phyloP scores from a whole-genome alignment of 2,797 vertebrate species.

The Darevskia mixta region DNA sequence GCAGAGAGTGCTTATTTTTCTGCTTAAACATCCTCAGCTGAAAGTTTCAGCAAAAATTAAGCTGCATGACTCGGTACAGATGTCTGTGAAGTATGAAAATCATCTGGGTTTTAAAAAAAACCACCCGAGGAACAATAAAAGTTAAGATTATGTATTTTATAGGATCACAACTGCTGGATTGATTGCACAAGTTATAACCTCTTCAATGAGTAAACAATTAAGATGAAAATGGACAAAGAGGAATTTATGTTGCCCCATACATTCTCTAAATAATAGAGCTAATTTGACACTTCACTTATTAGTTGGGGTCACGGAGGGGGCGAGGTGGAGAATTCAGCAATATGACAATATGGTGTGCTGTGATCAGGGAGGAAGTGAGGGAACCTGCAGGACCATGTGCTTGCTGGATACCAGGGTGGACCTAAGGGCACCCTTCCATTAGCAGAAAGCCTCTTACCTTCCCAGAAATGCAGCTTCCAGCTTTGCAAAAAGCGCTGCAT shows the following conservation, averaged over 20 bases:
- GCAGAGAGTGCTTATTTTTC: not conserved
- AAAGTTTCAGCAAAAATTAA: conserved; percentile 26
- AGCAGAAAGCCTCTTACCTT: not conserved
- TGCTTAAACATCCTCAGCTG: not conserved
- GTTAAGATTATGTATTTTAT: conserved; percentile 1
- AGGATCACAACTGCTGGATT: not conserved
- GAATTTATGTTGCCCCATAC: not conserved
- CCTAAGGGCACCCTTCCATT: not conserved
- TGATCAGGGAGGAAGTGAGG: not conserved
- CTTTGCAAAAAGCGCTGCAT: not conserved
- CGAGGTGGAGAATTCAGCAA: too few relatives aligned
- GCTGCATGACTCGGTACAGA: not conserved
- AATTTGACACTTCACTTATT: not conserved
- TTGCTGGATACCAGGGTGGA: not conserved
- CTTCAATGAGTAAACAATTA: not conserved
- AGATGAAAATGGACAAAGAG: not conserved
- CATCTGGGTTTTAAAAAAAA: not conserved
- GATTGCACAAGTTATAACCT: not conserved
- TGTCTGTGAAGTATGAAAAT: not conserved
- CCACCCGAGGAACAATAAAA: conserved; percentile 11
- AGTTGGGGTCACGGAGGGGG: not conserved
- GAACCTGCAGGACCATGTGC: not conserved
- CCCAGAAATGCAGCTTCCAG: not conserved
- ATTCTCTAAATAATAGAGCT: not conserved
- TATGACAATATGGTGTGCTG: too few relatives aligned